Evolutionary conservation across 1,140 invertebrate species (phyloP).

Genomic region (Drosophila repleta): DNA sequence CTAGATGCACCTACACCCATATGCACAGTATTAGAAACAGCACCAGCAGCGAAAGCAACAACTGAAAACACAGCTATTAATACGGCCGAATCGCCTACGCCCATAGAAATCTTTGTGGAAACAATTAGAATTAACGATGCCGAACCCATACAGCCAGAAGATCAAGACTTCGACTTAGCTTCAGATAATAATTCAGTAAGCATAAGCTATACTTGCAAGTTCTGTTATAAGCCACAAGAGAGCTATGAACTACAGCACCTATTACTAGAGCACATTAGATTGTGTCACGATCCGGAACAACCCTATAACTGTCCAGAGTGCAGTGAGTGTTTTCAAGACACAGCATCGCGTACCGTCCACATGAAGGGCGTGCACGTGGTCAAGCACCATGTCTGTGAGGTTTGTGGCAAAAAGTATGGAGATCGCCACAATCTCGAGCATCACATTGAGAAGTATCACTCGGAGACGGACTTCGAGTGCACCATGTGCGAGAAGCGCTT

Average conservation of each 20-base stretch:
- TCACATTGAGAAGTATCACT: slow-evolving; percentile 77
- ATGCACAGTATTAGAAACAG: slow-evolving; percentile 24
- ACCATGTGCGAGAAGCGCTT: slow-evolving; percentile 72
- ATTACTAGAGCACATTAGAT: slow-evolving; percentile 70
- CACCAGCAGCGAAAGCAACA: slow-evolving; percentile 47
- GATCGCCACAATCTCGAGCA: slow-evolving; percentile 77
- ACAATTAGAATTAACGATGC: slow-evolving; percentile 48
- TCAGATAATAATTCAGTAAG: slow-evolving; percentile 34
- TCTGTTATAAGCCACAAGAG: slow-evolving; percentile 63
- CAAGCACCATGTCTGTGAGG: slow-evolving; percentile 65
- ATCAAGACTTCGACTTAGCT: slow-evolving; percentile 5
- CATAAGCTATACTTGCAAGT: slow-evolving; percentile 75
- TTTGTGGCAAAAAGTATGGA: slow-evolving; percentile 77
- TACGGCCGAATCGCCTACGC: slow-evolving; percentile 20
- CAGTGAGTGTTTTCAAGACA: slow-evolving; percentile 67
- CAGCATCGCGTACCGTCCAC: slow-evolving; percentile 75
- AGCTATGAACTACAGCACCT: slow-evolving; percentile 66
- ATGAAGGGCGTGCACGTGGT: slow-evolving; percentile 69
- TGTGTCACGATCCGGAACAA: slow-evolving; percentile 61
- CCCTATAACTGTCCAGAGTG: slow-evolving; percentile 79
- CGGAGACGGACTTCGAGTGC: slow-evolving; percentile 80
- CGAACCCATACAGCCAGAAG: slow-evolving; percentile 10
- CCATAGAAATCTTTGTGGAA: slow-evolving; percentile 61
- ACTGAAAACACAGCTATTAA: slow-evolving; percentile 65
- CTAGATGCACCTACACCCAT: slow-evolving; percentile 4